Percentiles rank a stretch among this genome's conserved stretches.
Conservation (phyloP, 2,888 invertebrate species). For the Limenitis camilla region DNA sequence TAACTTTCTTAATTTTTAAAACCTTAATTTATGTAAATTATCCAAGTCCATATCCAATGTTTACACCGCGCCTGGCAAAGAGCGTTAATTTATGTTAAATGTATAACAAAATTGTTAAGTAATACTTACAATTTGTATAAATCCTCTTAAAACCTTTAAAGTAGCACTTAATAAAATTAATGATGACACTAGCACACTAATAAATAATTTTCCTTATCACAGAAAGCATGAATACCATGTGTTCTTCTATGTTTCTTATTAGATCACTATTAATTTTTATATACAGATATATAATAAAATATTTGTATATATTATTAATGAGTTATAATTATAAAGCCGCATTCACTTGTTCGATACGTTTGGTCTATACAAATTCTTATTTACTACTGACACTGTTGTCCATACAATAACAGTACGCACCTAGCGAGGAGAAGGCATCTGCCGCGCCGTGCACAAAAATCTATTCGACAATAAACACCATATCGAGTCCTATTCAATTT, state of each 20-base stretch:
- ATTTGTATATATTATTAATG: slow-evolving; percentile 32
- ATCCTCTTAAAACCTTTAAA: slow-evolving; percentile 46
- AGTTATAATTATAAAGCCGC: slow-evolving; percentile 45
- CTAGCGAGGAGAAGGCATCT: slow-evolving; percentile 63
- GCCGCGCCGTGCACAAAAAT: slow-evolving; percentile 49
- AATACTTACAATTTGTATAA: slow-evolving; percentile 53
- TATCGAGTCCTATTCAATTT: slow-evolving; percentile 55
- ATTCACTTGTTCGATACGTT: slow-evolving; percentile 67
- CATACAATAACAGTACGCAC: slow-evolving; percentile 62
- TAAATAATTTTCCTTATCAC: slow-evolving; percentile 55
- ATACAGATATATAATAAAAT: slow-evolving; percentile 2
- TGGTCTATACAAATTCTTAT: slow-evolving; percentile 73
- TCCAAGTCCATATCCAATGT: too few species aligned
- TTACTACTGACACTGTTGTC: slow-evolving; percentile 73
- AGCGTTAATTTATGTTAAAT: not conserved
- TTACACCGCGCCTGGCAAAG: too few species aligned
- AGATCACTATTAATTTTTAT: slow-evolving; percentile 40
- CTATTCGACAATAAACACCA: slow-evolving; percentile 51
- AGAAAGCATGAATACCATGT: slow-evolving; percentile 41
- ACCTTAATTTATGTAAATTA: too few species aligned
- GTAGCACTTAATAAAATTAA: slow-evolving; percentile 46
- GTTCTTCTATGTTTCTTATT: slow-evolving; percentile 58
- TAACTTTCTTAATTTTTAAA: too few species aligned
- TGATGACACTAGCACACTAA: slow-evolving; percentile 55
- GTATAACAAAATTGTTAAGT: slow-evolving; percentile 12